Percentiles rank a stretch among this genome's conserved stretches.
Evolutionary conservation across 2,797 vertebrate genomes (phyloP).

Genomic region (Manis crassicaudata): DNA sequence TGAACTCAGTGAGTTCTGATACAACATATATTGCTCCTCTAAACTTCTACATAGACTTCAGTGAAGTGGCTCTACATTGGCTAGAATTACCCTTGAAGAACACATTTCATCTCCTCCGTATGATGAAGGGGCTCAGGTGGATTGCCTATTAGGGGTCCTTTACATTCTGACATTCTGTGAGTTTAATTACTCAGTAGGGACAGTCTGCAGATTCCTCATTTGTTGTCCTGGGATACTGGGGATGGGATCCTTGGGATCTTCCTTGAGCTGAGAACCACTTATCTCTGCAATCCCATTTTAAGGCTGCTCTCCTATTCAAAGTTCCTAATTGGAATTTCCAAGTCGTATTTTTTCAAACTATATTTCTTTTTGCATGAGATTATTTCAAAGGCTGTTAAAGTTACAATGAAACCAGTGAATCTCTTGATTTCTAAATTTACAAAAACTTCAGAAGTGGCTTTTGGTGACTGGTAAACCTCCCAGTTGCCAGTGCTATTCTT

Average conservation of each 20-base stretch:
- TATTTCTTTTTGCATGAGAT: not conserved
- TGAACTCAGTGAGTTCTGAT: not conserved
- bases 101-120: not conserved
- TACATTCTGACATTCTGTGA: not conserved
- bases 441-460: not conserved
- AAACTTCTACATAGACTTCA: not conserved
- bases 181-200: not conserved
- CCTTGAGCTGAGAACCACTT: not conserved
- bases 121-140: not conserved
- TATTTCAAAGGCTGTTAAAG: slow-evolving; percentile 5
- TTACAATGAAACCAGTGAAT: not conserved
- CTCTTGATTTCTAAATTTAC: slow-evolving; percentile 34
- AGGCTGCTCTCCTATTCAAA: not conserved
- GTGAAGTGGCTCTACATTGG: not conserved
- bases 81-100: slow-evolving; percentile 10
- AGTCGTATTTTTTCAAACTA: not conserved
- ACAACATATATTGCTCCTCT: not conserved
- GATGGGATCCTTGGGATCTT: not conserved
- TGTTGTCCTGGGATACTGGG: not conserved
- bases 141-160: not conserved
- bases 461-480: not conserved
- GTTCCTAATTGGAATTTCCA: not conserved
- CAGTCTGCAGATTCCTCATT: not conserved
- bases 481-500: not conserved
- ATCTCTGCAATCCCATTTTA: slow-evolving; percentile 18